Conservation (phyloP, 2,797 vertebrate genomes). For the Tokudaia tokunoshimensis region DNA sequence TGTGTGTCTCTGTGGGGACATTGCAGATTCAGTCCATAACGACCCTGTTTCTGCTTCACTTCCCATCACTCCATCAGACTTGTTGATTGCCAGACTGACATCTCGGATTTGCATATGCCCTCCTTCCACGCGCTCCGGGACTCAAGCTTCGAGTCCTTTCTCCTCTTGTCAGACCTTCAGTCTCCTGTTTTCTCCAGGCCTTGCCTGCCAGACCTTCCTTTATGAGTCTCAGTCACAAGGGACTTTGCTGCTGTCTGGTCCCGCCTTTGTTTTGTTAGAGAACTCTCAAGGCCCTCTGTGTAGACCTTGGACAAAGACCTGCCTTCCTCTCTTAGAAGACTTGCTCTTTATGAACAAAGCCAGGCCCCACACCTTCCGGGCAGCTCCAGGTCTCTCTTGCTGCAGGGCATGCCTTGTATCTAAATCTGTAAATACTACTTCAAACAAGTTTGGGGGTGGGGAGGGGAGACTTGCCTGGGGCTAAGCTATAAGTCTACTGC, state of each 20-base stretch:
- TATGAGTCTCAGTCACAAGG: neutral
- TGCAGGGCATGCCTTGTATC: neutral
- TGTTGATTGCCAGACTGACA: neutral
- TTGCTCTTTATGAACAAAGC: neutral
- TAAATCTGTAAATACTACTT: neutral
- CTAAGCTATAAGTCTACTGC: neutral
- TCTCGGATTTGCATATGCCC: fast-evolving
- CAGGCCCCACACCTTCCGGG: neutral
- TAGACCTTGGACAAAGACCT: neutral
- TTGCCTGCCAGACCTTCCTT: neutral
- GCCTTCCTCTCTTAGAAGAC: constrained; percentile 5
- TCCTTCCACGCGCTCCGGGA: no score
- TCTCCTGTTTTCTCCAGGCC: neutral
- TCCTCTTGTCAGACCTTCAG: neutral
- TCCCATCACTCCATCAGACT: no score
- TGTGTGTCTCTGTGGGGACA: neutral
- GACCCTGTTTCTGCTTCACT: neutral
- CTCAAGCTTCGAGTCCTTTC: neutral
- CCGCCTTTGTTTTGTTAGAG: neutral
- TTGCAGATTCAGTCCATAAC: neutral
- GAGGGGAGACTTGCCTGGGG: neutral
- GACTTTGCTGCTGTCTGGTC: neutral
- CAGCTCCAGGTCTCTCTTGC: neutral
- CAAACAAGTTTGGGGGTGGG: neutral
- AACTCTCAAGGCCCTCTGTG: neutral